Evolutionary conservation across 2,113 vertebrate genomes (phyloP), one percentile per base, ranked within the genome.

Genomic region (Engystomops pustulosus): DNA sequence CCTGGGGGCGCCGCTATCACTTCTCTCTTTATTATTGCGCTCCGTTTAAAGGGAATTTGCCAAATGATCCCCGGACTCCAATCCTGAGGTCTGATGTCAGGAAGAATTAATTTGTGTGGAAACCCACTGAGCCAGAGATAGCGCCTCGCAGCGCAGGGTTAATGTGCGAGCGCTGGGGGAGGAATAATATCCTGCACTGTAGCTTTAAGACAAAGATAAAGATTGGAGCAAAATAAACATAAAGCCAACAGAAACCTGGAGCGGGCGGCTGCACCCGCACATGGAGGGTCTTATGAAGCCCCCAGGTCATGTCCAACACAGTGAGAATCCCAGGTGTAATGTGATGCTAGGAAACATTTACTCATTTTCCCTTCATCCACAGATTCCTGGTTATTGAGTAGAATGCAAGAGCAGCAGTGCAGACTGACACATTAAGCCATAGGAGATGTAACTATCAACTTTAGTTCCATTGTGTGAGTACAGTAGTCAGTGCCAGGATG

Each of bases 91-190:
- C 88, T 90, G 88, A 92, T 93, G 90, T 93, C 90, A 94, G 88
- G 90, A 93, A 88, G 93, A 94, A 94, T 95, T 93, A 93, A 94
- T 94, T 93, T 93, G 90, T 92, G 85, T 91, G 89, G 90, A 93
- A 93, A 90, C 88, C 89, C 88, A 88, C 88, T 90, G 89, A 91
- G 88, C 87, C 90, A 92, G 86, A 86, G 88, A 93, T 94, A 93
- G 87, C 87, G 91, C 92, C 91, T 90, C 90, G 88, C 90, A 93
- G 92, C 90, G 85, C 84, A 90, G 89, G 87, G 93, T 93, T 93
- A 94, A 92, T 92, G 89, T 87, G 86, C 85, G 91, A 90, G n/a
- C 86, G 89, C 78, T 81, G 41, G 76, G 78, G 25, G 38, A 85
- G n/a, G 17, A 58, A 80, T 34, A 75, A 81, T 83, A 20, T 87